Evolutionary conservation across 2,113 vertebrate genomes (phyloP), one percentile per base, ranked within the genome.

Genomic region (Pterophyllum scalare): DNA sequence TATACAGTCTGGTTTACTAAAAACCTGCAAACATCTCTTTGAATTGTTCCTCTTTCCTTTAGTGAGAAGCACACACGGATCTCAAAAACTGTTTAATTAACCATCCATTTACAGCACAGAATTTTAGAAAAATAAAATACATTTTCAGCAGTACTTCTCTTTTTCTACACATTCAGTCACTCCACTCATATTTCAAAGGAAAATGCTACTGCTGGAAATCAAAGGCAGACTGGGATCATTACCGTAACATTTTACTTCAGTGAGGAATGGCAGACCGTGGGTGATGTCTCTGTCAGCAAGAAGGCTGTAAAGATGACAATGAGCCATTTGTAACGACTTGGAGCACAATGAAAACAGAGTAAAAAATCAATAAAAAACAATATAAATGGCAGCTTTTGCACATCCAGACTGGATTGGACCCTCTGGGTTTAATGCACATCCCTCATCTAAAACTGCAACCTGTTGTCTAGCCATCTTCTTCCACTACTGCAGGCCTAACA

Each of bases 401-500:
- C 38, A 40, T 40, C 38, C 38, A 40, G 38, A 2, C 38, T 40
- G 38, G 10, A 40, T 11, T 40, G 10, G 38, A 40, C 38, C 38
- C 38, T 40, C 11, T 40, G 38, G 62, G 13, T 43, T 15, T 1
- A 43, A 33, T 65, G 35, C 62, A 15, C 15, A 43, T 24, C 35
- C 62, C n/a, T 35, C 35, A 43, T 65, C 35, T 65, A 65, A 65
- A 7, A n/a, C n/a, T 40, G 40, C 35, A 40, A 10, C 24, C 35
- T 0, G 35, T 24, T 65, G n/a, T 65, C 35, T 38, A 65, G 7
- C 35, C n/a, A 43, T 43, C n/a, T 24, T 65, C 35, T 65, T 65
- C 24, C 62, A 65, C 62, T 24, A 24, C 38, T 24, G 62, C 62
- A 24, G 62, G 43, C n/a, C 62, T 65, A 65, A 24, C 62, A 65